Conservation (phyloP, 2,797 vertebrate genomes). For the Taeniopygia guttata region DNA sequence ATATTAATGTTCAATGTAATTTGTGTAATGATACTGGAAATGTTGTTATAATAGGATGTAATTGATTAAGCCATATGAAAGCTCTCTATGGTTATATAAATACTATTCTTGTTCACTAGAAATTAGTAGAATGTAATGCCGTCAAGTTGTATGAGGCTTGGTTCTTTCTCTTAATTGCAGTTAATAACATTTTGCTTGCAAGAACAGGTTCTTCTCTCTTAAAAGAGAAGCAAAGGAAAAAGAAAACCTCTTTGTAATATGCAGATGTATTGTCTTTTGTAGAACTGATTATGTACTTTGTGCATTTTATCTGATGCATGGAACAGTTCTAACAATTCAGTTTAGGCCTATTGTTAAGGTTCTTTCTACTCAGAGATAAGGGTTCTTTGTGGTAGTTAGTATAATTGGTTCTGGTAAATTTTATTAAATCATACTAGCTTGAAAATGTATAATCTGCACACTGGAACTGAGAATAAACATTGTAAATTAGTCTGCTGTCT, state of each 20-base stretch:
- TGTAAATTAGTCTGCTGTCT: not conserved
- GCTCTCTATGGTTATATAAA: not conserved
- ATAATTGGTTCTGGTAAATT: not conserved
- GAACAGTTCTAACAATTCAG: not conserved
- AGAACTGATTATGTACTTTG: not conserved
- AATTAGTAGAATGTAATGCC: not conserved
- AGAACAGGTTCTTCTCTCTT: not conserved
- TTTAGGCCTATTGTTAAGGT: not conserved
- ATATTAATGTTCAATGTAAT: not conserved
- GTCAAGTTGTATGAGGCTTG: not conserved
- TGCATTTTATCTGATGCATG: not conserved
- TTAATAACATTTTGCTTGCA: constrained; percentile 7
- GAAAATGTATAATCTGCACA: not conserved
- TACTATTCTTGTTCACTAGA: not conserved
- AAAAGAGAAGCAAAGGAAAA: not conserved
- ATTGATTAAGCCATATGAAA: not conserved
- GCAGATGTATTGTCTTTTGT: not conserved
- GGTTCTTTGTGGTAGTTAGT: not conserved
- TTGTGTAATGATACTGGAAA: constrained; percentile 25
- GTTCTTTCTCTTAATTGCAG: constrained; percentile 7
- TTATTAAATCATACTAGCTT: not conserved
- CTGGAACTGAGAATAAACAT: not conserved
- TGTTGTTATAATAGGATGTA: not conserved
- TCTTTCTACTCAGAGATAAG: not conserved
- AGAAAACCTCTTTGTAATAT: not conserved